phyloP scores from a whole-genome alignment of 2,113 vertebrate species.

The Zapus hudsonius region DNA sequence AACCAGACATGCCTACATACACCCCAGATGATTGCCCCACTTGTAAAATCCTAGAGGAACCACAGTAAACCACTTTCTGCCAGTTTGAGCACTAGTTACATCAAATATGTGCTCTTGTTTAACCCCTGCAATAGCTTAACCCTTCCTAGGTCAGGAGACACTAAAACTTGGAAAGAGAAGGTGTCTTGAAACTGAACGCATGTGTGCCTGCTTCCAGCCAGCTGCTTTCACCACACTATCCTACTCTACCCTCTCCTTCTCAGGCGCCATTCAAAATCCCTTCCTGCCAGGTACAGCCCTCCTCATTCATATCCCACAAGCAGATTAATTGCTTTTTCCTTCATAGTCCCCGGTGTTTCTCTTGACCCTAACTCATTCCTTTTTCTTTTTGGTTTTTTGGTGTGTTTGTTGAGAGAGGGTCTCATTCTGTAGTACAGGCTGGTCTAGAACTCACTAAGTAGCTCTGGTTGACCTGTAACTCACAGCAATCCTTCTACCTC shows the following conservation, averaged over 20 bases:
- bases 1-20: not conserved
- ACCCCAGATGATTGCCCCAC: not conserved
- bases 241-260: not conserved
- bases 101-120: not conserved
- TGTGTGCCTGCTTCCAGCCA: not conserved
- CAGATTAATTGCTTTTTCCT: not conserved
- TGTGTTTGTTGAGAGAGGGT: not conserved
- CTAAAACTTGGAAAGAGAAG: not conserved
- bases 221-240: not conserved
- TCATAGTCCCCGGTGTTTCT: not conserved
- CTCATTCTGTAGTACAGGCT: not conserved
- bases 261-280: constrained; percentile 1
- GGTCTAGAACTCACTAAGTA: no score
- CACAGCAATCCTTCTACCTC: not conserved
- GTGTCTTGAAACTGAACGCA: not conserved
- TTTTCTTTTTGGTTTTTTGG: not conserved
- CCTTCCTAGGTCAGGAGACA: not conserved
- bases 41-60: not conserved
- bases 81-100: not conserved
- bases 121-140: not conserved
- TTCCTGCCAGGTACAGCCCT: not conserved
- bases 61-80: not conserved
- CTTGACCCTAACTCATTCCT: not conserved
- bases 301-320: not conserved
- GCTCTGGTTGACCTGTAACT: not conserved